phyloP scores from a whole-genome alignment of 2,113 vertebrate species.

The Myocastor coypus region DNA sequence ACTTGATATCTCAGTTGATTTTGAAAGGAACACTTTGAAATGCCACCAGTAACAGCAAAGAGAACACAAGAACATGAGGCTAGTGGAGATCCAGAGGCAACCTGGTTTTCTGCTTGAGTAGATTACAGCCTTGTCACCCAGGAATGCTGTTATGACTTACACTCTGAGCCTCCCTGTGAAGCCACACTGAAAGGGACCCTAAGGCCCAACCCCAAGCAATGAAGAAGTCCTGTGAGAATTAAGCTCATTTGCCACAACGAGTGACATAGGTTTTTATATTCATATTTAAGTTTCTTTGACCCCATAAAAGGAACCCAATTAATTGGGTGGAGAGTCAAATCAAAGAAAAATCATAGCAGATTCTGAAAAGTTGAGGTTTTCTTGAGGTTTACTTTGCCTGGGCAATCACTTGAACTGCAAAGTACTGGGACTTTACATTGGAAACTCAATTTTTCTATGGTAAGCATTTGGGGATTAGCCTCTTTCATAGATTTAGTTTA shows the following conservation, averaged over 20 bases:
- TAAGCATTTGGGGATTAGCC: background rate
- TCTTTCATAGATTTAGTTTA: background rate
- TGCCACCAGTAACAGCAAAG: background rate
- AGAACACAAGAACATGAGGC: background rate
- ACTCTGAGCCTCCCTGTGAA: background rate
- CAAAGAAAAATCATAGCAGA: background rate
- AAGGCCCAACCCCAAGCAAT: background rate
- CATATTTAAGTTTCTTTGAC: slow-evolving; percentile 70
- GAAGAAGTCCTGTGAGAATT: background rate
- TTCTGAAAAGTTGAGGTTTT: slow-evolving; percentile 73
- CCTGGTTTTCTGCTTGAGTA: background rate
- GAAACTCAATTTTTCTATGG: slow-evolving; percentile 25
- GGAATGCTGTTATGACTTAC: background rate
- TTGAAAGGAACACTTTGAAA: background rate
- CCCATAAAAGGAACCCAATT: slow-evolving; percentile 70
- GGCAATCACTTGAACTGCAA: background rate
- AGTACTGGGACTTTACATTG: slow-evolving; percentile 69
- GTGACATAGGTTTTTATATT: background rate
- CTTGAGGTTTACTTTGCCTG: slow-evolving; percentile 51
- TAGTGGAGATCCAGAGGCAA: background rate
- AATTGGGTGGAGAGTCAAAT: slow-evolving; percentile 55
- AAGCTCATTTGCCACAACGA: fast-evolving
- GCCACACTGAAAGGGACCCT: background rate
- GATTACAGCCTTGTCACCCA: background rate
- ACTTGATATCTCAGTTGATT: background rate